Evolutionary conservation across 2,113 vertebrate species (phyloP).

Genomic region (Herpailurus yagouaroundi): DNA sequence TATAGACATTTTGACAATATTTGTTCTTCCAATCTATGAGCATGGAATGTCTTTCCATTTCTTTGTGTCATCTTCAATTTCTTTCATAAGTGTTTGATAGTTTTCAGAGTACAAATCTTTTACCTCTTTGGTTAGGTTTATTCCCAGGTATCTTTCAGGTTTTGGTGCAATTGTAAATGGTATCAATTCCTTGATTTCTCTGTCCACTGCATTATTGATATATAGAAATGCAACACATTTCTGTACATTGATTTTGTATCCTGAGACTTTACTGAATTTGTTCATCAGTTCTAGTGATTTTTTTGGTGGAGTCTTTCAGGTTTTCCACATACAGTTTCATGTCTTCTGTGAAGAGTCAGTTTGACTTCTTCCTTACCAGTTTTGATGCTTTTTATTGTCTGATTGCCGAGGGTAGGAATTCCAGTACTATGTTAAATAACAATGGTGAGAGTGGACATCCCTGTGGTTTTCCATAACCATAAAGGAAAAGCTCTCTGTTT

Average conservation of each 20-base stretch:
- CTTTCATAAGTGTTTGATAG: background rate
- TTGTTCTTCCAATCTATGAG: background rate
- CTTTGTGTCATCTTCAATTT: background rate
- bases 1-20: background rate
- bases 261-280: background rate
- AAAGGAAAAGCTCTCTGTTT: background rate
- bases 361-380: background rate
- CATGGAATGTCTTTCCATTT: background rate
- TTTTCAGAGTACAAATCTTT: background rate
- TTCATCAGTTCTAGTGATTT: background rate
- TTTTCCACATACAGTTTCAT: background rate
- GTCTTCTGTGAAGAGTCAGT: background rate
- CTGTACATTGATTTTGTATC: background rate
- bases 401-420: background rate
- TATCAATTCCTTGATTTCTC: background rate
- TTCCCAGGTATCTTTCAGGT: background rate
- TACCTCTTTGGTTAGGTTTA: background rate
- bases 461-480: background rate
- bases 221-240: background rate
- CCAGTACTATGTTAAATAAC: background rate
- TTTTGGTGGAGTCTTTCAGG: background rate
- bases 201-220: background rate
- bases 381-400: background rate
- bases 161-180: background rate
- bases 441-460: background rate